Evolutionary conservation across 2,797 vertebrate genomes (phyloP).

Genomic region (Danio jaintianensis): DNA sequence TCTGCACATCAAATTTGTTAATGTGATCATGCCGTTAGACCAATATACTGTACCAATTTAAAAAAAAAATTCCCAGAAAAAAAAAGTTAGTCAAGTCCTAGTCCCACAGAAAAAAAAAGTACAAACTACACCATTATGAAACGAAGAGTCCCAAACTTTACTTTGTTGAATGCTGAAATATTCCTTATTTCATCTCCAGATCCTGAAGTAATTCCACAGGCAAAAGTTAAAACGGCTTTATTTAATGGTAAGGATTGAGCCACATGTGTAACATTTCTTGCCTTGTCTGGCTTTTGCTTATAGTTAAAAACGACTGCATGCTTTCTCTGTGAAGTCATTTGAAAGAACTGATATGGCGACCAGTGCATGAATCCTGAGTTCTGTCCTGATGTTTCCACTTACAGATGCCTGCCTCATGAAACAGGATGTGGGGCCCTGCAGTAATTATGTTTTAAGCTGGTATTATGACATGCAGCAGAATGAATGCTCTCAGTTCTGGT

Average conservation of each 20-base stretch:
- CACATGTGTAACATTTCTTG: neutral
- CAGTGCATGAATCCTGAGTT: neutral
- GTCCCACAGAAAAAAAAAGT: neutral
- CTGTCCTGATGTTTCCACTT: conserved; percentile 58
- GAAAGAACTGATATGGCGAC: neutral
- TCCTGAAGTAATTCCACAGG: neutral
- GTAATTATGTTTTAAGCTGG: conserved; percentile 81
- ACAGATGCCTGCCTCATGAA: conserved; percentile 75
- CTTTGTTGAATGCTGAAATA: neutral
- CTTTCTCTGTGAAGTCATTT: neutral
- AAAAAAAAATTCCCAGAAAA: no score
- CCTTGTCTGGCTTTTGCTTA: neutral
- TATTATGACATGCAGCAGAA: conserved; percentile 73
- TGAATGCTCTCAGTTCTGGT: conserved; percentile 82
- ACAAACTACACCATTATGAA: neutral
- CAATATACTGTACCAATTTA: no score
- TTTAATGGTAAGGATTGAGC: conserved; percentile 23
- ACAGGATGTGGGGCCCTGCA: conserved; percentile 77
- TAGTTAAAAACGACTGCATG: neutral
- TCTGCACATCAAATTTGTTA: no score
- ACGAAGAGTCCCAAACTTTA: neutral
- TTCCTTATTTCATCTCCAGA: conserved; percentile 19
- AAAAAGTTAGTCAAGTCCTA: no score
- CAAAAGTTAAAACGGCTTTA: neutral
- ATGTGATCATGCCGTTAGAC: no score